A percentile compares a stretch with the other conserved stretches of the same genome.
phyloP scores from a whole-genome alignment of 2,113 vertebrate species.

The Cromileptes altivelis region DNA sequence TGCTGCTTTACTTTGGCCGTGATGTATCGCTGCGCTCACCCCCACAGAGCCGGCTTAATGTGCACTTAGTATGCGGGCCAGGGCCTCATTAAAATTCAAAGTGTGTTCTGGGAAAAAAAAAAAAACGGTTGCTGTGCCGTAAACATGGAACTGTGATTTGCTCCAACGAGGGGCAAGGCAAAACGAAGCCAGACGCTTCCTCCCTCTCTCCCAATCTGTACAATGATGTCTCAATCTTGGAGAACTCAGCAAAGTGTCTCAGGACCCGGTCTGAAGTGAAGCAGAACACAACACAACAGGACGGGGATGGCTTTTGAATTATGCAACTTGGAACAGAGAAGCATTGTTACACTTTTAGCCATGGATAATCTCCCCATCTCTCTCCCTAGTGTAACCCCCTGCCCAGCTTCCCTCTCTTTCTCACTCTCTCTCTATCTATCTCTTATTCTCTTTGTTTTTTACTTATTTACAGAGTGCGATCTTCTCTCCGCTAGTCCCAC shows the following conservation, averaged over 20 bases:
- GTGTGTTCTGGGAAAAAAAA: conserved; percentile 72
- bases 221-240: conserved; percentile 59
- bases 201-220: conserved; percentile 7
- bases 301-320: conserved; percentile 68
- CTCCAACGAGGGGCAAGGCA: conserved; percentile 49
- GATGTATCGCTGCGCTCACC: conserved; percentile 69
- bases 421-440: not conserved
- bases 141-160: conserved; percentile 81
- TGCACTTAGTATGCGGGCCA: conserved; percentile 79
- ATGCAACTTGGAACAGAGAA: conserved; percentile 75
- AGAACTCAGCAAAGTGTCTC: conserved; percentile 52
- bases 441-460: conserved; percentile 47
- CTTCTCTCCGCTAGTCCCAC: conserved; percentile 36
- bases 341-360: conserved; percentile 73
- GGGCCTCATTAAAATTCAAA: conserved; percentile 83
- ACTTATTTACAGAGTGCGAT: conserved; percentile 74
- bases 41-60: conserved; percentile 75
- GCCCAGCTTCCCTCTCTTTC: not conserved
- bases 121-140: conserved; percentile 35
- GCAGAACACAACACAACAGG: conserved; percentile 60
- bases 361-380: conserved; percentile 48
- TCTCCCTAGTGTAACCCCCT: conserved; percentile 11
- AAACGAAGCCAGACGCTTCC: conserved; percentile 39
- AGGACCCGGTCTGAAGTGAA: conserved; percentile 53
- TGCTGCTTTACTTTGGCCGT: conserved; percentile 70